phyloP scores from a whole-genome alignment of 37 sponge, comb jelly and placozoan species.

The Beroe ovata region DNA sequence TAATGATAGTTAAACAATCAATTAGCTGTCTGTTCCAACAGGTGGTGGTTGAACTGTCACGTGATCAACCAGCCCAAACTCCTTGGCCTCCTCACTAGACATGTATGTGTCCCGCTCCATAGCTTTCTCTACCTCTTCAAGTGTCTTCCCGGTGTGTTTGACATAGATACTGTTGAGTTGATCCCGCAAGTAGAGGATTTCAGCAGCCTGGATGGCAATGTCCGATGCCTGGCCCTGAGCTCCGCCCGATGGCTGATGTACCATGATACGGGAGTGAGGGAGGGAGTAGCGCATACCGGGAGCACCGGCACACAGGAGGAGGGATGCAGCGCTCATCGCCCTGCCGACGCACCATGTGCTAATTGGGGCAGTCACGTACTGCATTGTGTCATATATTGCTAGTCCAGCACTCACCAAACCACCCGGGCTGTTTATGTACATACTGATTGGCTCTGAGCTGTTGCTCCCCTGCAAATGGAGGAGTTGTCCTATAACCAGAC shows the following conservation, averaged over 20 bases:
- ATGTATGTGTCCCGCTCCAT: constrained; percentile 70
- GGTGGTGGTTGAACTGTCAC: constrained; percentile 52
- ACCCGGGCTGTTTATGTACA: constrained; percentile 68
- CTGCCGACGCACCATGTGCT: constrained; percentile 67
- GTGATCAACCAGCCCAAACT: constrained; percentile 69
- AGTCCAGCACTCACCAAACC: constrained; percentile 66
- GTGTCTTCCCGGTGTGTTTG: constrained; percentile 65
- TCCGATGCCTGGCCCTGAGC: constrained; percentile 69
- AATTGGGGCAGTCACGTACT: constrained; percentile 48
- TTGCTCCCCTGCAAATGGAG: constrained; percentile 31
- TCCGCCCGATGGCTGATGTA: constrained; percentile 66
- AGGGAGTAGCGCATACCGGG: constrained; percentile 61
- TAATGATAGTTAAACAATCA: too few species aligned
- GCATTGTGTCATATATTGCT: constrained; percentile 69
- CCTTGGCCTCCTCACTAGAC: constrained; percentile 69
- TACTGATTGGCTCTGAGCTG: constrained; percentile 42
- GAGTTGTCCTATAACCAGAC: constrained; percentile 60
- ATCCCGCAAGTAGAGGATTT: constrained; percentile 65
- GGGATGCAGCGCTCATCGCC: constrained; percentile 50
- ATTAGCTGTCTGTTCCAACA: background rate
- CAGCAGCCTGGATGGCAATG: constrained; percentile 69
- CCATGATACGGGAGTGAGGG: constrained; percentile 67
- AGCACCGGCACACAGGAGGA: constrained; percentile 62
- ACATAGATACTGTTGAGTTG: constrained; percentile 67
- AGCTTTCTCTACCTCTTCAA: constrained; percentile 61